Conservation (phyloP, 2,888 invertebrate species). For the Eurytoma adleriae region DNA sequence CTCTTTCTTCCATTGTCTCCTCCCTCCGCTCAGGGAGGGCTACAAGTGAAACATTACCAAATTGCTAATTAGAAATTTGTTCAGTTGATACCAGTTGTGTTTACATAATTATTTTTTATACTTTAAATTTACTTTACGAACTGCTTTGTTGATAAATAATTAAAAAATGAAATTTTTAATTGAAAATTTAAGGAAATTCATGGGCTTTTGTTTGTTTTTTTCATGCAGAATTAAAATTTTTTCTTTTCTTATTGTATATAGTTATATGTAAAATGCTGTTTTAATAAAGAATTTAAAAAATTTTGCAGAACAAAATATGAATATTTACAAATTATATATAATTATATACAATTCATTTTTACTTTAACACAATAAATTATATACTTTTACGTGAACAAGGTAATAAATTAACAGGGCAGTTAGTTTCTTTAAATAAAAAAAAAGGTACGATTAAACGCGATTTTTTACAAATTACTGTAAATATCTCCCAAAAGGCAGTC, state of each 20-base stretch:
- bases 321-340: neutral
- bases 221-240: constrained; percentile 46
- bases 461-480: constrained; percentile 61
- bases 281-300: neutral
- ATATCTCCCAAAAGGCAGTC: constrained; percentile 74
- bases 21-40: constrained; percentile 76
- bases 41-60: constrained; percentile 76
- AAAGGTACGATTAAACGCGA: constrained; percentile 5
- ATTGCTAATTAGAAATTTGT: constrained; percentile 73
- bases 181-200: constrained; percentile 42
- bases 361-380: neutral
- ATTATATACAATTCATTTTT: neutral
- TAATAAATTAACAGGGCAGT: constrained; percentile 17
- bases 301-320: neutral
- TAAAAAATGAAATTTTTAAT: neutral
- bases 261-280: neutral
- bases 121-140: constrained; percentile 36
- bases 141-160: constrained; percentile 11
- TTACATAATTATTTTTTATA: constrained; percentile 60
- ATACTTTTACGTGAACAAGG: constrained; percentile 21
- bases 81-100: constrained; percentile 47
- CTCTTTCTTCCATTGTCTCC: constrained; percentile 67
- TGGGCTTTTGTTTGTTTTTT: constrained; percentile 31
- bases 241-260: neutral
- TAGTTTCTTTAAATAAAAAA: constrained; percentile 9